These are phyloP conservation scores for Yponomeuta cagnagella DNA, from an alignment of 2,888 invertebrate genomes.

Conservation along the genomic window DNA sequence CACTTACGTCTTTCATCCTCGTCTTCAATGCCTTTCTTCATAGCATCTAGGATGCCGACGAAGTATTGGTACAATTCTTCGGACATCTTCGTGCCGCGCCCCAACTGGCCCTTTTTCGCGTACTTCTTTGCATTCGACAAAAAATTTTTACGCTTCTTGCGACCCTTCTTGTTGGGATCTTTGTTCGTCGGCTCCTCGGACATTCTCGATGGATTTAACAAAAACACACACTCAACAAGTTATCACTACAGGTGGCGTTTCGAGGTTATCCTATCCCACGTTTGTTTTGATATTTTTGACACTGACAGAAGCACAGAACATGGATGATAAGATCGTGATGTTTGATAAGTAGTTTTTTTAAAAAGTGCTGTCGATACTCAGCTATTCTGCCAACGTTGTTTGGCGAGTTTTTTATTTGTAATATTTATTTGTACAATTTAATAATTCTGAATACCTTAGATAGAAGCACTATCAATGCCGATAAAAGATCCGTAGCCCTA, in stretches of 20 bases:
- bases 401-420: no score
- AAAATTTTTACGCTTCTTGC: constrained; percentile 80
- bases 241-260: constrained; percentile 21
- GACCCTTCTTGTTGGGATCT: constrained; percentile 50
- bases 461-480: no score
- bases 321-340: no score
- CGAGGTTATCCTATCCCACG: constrained; percentile 28
- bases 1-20: constrained; percentile 82
- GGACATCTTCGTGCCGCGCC: constrained; percentile 81
- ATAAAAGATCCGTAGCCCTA: background rate
- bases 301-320: background rate
- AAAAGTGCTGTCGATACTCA: no score
- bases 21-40: constrained; percentile 80
- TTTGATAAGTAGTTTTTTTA: no score
- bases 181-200: constrained; percentile 38
- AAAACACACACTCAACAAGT: background rate
- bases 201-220: constrained; percentile 32
- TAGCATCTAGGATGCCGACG: constrained; percentile 82
- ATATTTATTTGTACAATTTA: no score
- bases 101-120: constrained; percentile 82
- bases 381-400: background rate
- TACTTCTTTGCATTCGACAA: constrained; percentile 85
- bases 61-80: constrained; percentile 86
- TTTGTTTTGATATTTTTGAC: constrained; percentile 17
- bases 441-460: no score